Conservation (phyloP, 2,888 invertebrate genomes). For the Drosophila subquinaria region DNA sequence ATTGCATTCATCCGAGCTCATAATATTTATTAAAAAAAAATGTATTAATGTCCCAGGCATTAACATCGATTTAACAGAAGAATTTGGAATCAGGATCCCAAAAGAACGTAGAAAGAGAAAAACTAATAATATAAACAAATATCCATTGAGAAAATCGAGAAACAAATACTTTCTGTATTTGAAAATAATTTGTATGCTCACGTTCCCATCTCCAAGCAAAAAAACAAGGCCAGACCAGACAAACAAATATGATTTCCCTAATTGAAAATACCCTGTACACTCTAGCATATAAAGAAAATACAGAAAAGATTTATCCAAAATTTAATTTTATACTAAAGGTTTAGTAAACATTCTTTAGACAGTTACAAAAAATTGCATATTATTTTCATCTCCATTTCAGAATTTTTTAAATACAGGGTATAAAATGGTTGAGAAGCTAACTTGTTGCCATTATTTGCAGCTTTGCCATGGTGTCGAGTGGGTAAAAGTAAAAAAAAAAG, state of each 20-base stretch:
- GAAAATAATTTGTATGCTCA: conserved; percentile 17
- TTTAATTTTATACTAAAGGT: too few species aligned
- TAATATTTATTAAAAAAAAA: neutral
- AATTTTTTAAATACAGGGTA: neutral
- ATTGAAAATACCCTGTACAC: neutral
- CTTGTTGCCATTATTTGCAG: conserved; percentile 76
- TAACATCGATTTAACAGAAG: too few species aligned
- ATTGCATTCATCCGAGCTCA: neutral
- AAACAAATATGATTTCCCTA: neutral
- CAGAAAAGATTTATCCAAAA: conserved; percentile 5
- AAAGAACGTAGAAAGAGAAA: neutral
- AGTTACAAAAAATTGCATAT: neutral
- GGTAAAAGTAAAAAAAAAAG: neutral
- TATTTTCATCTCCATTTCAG: neutral
- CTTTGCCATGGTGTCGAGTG: conserved; percentile 15
- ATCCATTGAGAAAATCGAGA: neutral
- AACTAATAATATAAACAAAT: conserved; percentile 12
- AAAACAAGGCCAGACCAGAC: neutral
- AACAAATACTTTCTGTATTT: neutral
- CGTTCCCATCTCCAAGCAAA: conserved; percentile 11
- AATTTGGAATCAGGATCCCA: too few species aligned
- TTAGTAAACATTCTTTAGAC: neutral
- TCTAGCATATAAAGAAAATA: neutral
- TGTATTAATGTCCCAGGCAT: neutral
- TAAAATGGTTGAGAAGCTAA: conserved; percentile 36